Base-by-base conservation (phyloP, 2,797 vertebrate genomes). In the Alauda arvensis region DNA sequence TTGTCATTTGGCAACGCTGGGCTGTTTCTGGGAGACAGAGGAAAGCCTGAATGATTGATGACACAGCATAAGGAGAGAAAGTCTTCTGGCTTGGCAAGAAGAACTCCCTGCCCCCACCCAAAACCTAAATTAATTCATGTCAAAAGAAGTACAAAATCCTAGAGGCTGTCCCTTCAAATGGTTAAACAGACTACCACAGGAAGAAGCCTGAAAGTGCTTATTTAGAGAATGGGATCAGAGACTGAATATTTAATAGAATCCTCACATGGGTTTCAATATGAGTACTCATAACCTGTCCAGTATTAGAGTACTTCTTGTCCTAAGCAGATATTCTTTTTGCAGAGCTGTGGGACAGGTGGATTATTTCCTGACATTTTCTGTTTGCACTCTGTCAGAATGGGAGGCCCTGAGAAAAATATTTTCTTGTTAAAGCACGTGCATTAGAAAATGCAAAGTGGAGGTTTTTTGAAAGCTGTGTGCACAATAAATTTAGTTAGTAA, bases 181-280 rank as follows among this genome's bases (percentile, higher is more conserved):
- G 88, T 93, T 93, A 91, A 95, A 79, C 26, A 55, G 55, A 43
- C n/a, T 80, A 53, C 37, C 61, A 52, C 40, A 75, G 40, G 31
- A 94, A 59, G 55, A 93, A 86, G 48, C 45, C 85, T 75, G 57
- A 81, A 87, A 89, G 55, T 65, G 69, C 91, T 71, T 94, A 89
- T 84, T 94, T 89, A 82, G 65, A 88, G 93, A 91, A 79, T 23
- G 61, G 42, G 91, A 91, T 29, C 91, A 90, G 69, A 87, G n/a
- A 24, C 59, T 86, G 93, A 90, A 95, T 94, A 87, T 79, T 93
- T 89, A 94, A 87, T 79, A 82, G 83, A 74, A 86, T 84, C 42
- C 61, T 87, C 87, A 74, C 55, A 17, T 34, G 77, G 33, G 24
- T 86, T 93, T 92, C 78, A 21, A 17, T 87, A 82, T 84, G 71